phyloP scores from a whole-genome alignment of 2,888 invertebrate species.

The Drosophila melanocephala region DNA sequence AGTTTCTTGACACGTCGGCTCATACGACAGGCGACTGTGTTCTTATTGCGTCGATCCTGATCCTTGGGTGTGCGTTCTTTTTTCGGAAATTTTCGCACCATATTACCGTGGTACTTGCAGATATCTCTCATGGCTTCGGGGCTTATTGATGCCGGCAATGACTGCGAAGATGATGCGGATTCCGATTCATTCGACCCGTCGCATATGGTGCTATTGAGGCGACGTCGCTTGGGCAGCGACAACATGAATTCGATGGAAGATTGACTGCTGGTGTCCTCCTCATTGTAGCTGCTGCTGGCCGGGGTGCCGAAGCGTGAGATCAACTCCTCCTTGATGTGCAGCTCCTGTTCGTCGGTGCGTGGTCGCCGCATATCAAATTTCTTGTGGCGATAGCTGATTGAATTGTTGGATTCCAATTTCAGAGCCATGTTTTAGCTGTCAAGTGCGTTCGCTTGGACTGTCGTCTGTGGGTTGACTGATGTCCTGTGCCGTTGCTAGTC shows the following conservation, averaged over 20 bases:
- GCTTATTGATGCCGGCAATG: slow-evolving; percentile 54
- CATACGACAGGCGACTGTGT: slow-evolving; percentile 83
- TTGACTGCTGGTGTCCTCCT: slow-evolving; percentile 45
- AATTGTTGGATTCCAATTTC: slow-evolving; percentile 14
- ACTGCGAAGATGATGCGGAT: slow-evolving; percentile 48
- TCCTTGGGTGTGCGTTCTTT: slow-evolving; percentile 82
- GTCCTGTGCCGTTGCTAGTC: slow-evolving; percentile 44
- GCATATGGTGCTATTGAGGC: slow-evolving; percentile 42
- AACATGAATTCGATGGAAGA: slow-evolving; percentile 50
- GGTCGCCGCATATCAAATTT: slow-evolving; percentile 71
- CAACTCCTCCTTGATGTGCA: slow-evolving; percentile 53
- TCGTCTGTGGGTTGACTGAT: slow-evolving; percentile 47
- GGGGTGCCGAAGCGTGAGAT: slow-evolving; percentile 43
- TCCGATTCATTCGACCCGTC: slow-evolving; percentile 40
- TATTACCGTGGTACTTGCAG: slow-evolving; percentile 82
- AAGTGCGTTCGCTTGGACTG: slow-evolving; percentile 25
- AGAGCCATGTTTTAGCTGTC: slow-evolving; percentile 17
- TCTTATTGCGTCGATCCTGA: slow-evolving; percentile 83
- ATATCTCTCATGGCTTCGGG: slow-evolving; percentile 69
- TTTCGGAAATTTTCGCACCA: slow-evolving; percentile 83
- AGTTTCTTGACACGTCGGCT: slow-evolving; percentile 83
- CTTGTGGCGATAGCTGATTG: slow-evolving; percentile 73
- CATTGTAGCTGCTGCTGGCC: slow-evolving; percentile 19
- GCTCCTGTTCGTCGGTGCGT: slow-evolving; percentile 23
- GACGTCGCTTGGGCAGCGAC: slow-evolving; percentile 49